Evolutionary conservation across 2,113 vertebrate genomes (phyloP).

Genomic region (Pterocles gutturalis): DNA sequence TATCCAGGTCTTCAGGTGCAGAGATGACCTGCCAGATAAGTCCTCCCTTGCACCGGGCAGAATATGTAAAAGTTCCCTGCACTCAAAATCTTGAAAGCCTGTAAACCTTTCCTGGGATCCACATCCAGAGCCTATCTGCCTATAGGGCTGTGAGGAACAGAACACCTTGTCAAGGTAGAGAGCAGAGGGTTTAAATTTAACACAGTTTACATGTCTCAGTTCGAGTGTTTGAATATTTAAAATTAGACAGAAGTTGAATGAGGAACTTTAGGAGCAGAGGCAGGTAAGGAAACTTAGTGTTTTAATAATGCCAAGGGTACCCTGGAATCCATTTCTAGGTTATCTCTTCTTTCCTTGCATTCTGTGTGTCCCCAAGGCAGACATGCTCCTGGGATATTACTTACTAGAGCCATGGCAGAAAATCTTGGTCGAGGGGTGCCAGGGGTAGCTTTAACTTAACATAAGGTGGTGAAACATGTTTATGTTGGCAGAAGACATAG

Average conservation of each 20-base stretch:
- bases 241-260: background rate
- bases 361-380: background rate
- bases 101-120: background rate
- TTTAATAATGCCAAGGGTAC: background rate
- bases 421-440: background rate
- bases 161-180: background rate
- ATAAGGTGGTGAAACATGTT: background rate
- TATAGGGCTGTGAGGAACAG: background rate
- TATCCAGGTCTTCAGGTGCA: background rate
- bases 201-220: background rate
- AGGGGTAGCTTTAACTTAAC: background rate
- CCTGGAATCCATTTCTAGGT: background rate
- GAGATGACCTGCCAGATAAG: background rate
- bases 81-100: background rate
- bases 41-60: accelerated
- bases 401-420: background rate
- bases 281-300: background rate
- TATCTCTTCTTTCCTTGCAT: background rate
- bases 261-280: background rate
- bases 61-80: background rate
- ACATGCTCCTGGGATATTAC: background rate
- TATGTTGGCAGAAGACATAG: background rate
- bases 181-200: background rate
- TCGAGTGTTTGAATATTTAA: background rate
- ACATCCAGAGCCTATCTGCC: background rate